Evolutionary conservation across 2,888 invertebrate genomes (phyloP), one percentile per base, ranked within the genome.

Genomic region (Thera britannica): DNA sequence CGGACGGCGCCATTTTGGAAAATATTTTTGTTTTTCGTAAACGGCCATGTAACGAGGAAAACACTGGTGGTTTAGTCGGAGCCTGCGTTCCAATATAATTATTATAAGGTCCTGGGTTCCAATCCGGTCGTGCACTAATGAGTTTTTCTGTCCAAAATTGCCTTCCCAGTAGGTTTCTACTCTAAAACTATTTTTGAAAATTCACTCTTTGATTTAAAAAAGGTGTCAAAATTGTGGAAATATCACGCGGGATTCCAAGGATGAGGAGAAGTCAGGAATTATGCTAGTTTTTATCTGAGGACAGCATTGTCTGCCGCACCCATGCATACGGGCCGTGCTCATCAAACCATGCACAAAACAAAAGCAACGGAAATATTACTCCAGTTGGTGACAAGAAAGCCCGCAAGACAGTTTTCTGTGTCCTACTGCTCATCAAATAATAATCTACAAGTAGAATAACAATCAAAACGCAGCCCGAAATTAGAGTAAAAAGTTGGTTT

Each of bases 301-400:
- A 66, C 38, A n/a, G 36, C 66, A 59, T 67, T 63, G 75, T 87
- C 86, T 83, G 90, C 90, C 88, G 67, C 83, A 78, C 85, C 82
- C 86, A 72, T 81, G 83, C 82, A 80, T 70, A 79, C 70, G 76
- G 67, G 67, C 58, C 83, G 87, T 92, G 92, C 72, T 87, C 90
- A 92, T 72, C 90, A 90, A 90, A 90, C 80, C 92, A 82, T 92
- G 89, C 73, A 87, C 77, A 87, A 90, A 90, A 93, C 92, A 93
- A 93, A 90, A 89, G 89, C 90, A 82, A 83, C 88, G 90, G 90
- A 89, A 85, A 88, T 84, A 87, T 86, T 85, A 84, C 85, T 86
- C 81, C 92, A 93, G 93, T 92, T 87, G 82, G 81, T 86, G 86
- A 89, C 90, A 91, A 92, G 92, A 90, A 89, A 88, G 78, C 77